Evolutionary conservation across 2,797 vertebrate genomes (phyloP), one percentile per base, ranked within the genome.

Genomic region (Moxostoma hubbsi): DNA sequence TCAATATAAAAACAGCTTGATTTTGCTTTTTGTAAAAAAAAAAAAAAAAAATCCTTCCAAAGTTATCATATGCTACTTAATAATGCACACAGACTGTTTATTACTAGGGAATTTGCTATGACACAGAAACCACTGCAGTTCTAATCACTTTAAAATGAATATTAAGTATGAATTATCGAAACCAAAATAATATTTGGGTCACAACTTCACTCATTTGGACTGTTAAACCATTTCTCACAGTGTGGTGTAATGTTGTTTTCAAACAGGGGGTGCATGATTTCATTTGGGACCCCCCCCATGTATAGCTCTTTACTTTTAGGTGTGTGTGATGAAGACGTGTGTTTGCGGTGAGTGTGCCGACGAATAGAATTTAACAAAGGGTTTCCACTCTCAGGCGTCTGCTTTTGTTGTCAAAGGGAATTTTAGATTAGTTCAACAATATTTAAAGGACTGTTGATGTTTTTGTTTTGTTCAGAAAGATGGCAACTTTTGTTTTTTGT

Each of bases 371-470:
- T 80, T 68, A 77, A 70, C 61, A 72, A 69, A 81, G 54, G 69
- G 59, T 85, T 79, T 71, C 75, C 58, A 73, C 81, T 87, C 82
- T 88, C 80, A 85, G 77, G 83, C 80, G 72, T 83, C 46, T 75
- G 82, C 73, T 71, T 68, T 54, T 75, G 75, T 80, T 83, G 75
- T 75, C 81, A 61, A 80, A 83, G 81, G 82, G 85, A 84, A 80
- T 75, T 85, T 82, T 83, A 75, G 73, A 75, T 86, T 85, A 36
- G 36, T 36, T 36, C 3, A 36, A 36, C 36, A 4, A 36, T 36
- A 36, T 36, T 36, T 36, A 36, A 36, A 36, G 36, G 36, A 36
- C 36, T 36, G 36, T 36, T 36, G 36, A 36, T 36, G 36, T 36
- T 36, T 36, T 36, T 36, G 36, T 36, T 36, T 36, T 36, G 36